These are phyloP conservation scores for Thunnus albacares DNA, from an alignment of 2,797 vertebrate genomes.

Conservation along the genomic window DNA sequence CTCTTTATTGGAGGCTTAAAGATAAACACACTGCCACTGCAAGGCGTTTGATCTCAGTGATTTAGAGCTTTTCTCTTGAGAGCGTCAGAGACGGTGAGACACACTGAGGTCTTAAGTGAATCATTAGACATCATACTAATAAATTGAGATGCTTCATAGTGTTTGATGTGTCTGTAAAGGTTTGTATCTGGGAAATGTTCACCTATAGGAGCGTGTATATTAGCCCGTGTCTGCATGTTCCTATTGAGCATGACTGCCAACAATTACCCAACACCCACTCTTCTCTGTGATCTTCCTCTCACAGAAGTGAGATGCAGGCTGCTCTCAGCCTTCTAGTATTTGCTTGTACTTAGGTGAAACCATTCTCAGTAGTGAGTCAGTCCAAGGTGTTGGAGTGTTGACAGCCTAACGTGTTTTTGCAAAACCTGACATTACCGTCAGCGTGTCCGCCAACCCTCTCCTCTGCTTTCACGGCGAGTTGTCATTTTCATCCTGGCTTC, in stretches of 20 bases:
- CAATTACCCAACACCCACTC: conserved; percentile 41
- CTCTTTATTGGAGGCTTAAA: conserved; percentile 36
- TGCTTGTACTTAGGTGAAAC: conserved; percentile 44
- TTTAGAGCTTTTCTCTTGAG: conserved; percentile 41
- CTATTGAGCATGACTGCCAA: not conserved
- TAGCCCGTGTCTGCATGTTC: conserved; percentile 26
- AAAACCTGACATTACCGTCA: conserved; percentile 58
- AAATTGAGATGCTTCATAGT: conserved; percentile 17
- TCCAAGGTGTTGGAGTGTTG: conserved; percentile 54
- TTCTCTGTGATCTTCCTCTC: conserved; percentile 41
- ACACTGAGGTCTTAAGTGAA: conserved; percentile 19
- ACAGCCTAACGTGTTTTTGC: conserved; percentile 60
- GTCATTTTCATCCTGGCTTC: conserved; percentile 29
- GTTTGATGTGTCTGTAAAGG: conserved; percentile 1
- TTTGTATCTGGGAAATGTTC: conserved; percentile 20
- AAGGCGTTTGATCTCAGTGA: conserved; percentile 52
- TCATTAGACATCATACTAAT: conserved; percentile 30
- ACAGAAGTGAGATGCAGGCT: conserved; percentile 49
- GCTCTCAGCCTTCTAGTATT: conserved; percentile 26
- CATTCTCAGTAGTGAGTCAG: conserved; percentile 56
- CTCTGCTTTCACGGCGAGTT: conserved; percentile 32
- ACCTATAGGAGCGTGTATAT: conserved; percentile 1
- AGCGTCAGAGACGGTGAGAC: conserved; percentile 26
- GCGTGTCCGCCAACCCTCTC: conserved; percentile 26
- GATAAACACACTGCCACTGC: conserved; percentile 44